Evolutionary conservation across 2,113 vertebrate genomes (phyloP).

Genomic region (Nanger granti): DNA sequence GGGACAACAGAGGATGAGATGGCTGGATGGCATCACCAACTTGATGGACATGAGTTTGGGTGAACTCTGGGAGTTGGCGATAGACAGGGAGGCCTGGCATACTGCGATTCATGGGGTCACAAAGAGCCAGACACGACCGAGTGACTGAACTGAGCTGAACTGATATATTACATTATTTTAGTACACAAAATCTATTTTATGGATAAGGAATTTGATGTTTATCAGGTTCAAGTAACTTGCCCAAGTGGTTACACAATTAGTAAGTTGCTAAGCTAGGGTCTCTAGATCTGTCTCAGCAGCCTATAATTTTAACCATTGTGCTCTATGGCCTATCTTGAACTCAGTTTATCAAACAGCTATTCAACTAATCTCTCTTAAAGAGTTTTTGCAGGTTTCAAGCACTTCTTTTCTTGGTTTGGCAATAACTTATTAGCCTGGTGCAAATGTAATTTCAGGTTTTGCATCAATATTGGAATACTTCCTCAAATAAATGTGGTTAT

Average conservation of each 20-base stretch:
- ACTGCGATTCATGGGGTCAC: fast-evolving
- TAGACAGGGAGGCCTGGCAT: too few relatives aligned
- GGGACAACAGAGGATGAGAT: too few relatives aligned
- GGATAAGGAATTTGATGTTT: background rate
- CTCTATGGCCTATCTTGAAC: background rate
- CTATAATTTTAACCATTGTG: background rate
- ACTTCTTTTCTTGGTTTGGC: background rate
- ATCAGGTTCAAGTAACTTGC: background rate
- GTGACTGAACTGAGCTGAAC: too few relatives aligned
- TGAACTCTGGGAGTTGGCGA: too few relatives aligned
- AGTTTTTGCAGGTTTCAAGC: background rate
- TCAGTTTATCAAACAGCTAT: background rate
- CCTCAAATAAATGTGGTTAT: background rate
- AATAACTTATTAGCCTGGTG: background rate
- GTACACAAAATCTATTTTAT: background rate
- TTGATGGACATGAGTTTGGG: too few relatives aligned
- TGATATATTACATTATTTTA: background rate
- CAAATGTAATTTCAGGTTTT: background rate
- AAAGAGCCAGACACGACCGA: too few relatives aligned
- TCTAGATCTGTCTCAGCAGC: background rate
- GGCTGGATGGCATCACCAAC: too few relatives aligned
- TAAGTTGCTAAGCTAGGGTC: background rate
- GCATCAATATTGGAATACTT: background rate
- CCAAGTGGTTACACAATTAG: background rate
- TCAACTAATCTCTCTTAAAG: background rate